These are phyloP conservation scores for Hydrophis major DNA, from an alignment of 2,797 vertebrate species.

Conservation along the genomic window DNA sequence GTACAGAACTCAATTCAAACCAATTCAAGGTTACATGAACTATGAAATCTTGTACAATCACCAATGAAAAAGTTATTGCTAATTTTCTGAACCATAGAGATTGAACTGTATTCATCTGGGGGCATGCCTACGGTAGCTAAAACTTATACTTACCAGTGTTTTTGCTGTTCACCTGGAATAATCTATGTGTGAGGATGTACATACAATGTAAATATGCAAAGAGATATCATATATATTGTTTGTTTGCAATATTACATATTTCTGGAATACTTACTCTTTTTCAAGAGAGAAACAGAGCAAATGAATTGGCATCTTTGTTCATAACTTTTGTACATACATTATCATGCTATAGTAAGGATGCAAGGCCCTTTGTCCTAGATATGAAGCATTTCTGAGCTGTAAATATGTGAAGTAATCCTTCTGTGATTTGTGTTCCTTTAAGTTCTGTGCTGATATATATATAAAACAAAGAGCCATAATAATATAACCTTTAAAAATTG, in stretches of 20 bases:
- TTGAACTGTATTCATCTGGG: background rate
- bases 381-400: background rate
- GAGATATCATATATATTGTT: background rate
- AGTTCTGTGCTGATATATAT: background rate
- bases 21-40: background rate
- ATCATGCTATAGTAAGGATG: background rate
- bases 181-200: background rate
- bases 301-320: constrained; percentile 41
- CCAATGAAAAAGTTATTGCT: background rate
- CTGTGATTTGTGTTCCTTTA: background rate
- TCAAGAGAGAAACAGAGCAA: background rate
- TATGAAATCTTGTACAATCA: background rate
- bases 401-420: background rate
- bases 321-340: background rate
- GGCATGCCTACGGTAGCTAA: background rate
- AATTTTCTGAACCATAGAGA: background rate
- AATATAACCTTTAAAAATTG: constrained; percentile 23
- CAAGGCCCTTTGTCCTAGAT: background rate
- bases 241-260: background rate
- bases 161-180: background rate
- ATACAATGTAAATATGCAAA: background rate
- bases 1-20: background rate
- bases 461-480: constrained; percentile 18
- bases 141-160: background rate
- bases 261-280: background rate